Base-by-base conservation (phyloP, 1,140 invertebrate species). In the Drosophila mauritiana region DNA sequence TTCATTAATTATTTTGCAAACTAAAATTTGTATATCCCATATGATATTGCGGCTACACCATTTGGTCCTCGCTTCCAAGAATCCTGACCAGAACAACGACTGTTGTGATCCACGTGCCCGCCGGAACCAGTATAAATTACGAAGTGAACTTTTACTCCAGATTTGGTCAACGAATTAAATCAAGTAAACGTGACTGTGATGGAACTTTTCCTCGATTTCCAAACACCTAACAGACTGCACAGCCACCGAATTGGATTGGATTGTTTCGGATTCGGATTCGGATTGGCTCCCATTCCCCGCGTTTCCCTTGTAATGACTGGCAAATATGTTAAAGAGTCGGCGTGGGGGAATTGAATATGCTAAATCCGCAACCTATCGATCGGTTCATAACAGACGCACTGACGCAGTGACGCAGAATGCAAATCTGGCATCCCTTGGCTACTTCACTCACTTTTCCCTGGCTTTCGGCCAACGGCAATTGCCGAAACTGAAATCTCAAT, bases 141-240 rank as follows among this genome's bases (percentile, higher is more conserved):
- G 15, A 7, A 0, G 45, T 83, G 85, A 89, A 89, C 84, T 89
- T 84, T 90, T 89, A 89, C 85, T 90, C 84, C 63, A 89, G 80
- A 62, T 89, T 84, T 67, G 61, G 85, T 37, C 63, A 55, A 61
- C 51, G 77, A 80, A 80, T 89, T 69, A 59, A 89, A 74, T 89
- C 80, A 84, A 89, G 67, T 75, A 89, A 89, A 89, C 88, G 63
- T 56, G 68, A 75, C 61, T 55, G 56, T 83, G 76, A 80, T 80
- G 59, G 83, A 89, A 88, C 84, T 88, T 88, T 86, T 89, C 84
- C 76, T 73, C 56, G 80, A 88, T 89, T 88, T 77, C 83, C 76
- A 79, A 74, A 86, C 72, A 55, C 34, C 49, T 36, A 39, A 37
- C 42, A 40, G 54, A 31, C 37, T 12, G 51, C 67, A 57, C 43